Conservation (phyloP, 1,140 invertebrate genomes). For the Nilaparvata lugens region DNA sequence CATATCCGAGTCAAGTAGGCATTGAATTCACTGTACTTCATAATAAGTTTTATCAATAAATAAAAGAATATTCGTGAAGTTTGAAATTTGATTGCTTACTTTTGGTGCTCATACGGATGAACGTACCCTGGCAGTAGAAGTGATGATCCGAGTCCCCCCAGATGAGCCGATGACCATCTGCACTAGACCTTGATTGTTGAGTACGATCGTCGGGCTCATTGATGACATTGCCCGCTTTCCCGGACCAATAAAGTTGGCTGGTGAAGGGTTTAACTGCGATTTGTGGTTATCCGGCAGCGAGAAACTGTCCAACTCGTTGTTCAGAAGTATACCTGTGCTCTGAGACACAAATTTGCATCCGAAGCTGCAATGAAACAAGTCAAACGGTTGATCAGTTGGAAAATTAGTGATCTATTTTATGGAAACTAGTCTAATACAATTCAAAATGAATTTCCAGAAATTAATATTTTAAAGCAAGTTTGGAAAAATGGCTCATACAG, state of each 20-base stretch:
- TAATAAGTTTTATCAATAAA: no score
- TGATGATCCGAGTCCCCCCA: conserved; percentile 84
- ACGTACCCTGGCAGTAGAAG: conserved; percentile 62
- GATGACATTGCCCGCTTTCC: conserved; percentile 83
- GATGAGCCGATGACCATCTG: conserved; percentile 71
- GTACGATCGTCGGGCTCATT: conserved; percentile 75
- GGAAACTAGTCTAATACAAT: no score
- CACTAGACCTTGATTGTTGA: conserved; percentile 52
- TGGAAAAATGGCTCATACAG: no score
- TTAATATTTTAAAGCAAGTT: no score
- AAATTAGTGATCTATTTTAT: no score
- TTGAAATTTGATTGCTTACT: no score
- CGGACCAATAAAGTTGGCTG: conserved; percentile 66
- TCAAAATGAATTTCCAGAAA: no score
- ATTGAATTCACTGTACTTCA: no score
- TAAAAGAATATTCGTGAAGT: no score
- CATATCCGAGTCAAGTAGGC: no score
- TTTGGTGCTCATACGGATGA: no score
- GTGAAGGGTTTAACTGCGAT: conserved; percentile 79
- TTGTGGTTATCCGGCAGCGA: conserved; percentile 63
- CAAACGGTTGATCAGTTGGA: no score
- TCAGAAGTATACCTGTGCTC: conserved; percentile 81
- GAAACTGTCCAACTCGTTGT: conserved; percentile 96
- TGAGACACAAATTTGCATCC: conserved; percentile 59
- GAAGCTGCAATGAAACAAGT: conserved; percentile 45